Evolutionary conservation across 2,888 invertebrate genomes (phyloP).

Genomic region (Apodemia duryi): DNA sequence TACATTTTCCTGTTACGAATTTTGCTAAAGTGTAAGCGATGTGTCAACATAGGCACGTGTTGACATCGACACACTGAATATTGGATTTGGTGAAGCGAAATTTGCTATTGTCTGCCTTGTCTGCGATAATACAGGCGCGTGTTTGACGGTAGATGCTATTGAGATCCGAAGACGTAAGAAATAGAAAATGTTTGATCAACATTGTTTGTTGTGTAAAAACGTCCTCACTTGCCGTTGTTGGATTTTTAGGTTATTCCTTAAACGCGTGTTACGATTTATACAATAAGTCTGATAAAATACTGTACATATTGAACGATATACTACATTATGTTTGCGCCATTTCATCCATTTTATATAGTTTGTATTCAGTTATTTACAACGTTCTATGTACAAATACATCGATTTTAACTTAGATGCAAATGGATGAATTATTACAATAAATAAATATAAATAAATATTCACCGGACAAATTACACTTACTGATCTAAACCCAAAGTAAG

Average conservation of each 20-base stretch:
- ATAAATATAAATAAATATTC: too few species aligned
- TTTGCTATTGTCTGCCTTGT: conserved; percentile 27
- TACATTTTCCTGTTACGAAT: neutral
- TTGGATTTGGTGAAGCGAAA: conserved; percentile 38
- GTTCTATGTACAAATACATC: too few species aligned
- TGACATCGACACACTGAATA: conserved; percentile 38
- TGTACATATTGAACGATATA: too few species aligned
- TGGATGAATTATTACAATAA: too few species aligned
- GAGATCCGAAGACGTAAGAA: conserved; percentile 14
- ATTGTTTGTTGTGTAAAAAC: conserved; percentile 20
- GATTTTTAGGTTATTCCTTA: neutral
- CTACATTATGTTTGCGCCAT: too few species aligned
- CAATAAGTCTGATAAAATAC: too few species aligned
- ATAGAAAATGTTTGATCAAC: conserved; percentile 27
- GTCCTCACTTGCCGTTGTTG: conserved; percentile 1
- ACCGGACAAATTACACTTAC: too few species aligned
- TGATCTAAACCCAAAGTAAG: too few species aligned
- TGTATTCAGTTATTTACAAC: too few species aligned
- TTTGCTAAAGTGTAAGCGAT: conserved; percentile 3
- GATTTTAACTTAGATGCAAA: too few species aligned
- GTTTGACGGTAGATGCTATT: conserved; percentile 15
- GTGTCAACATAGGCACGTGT: conserved; percentile 28
- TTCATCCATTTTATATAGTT: too few species aligned
- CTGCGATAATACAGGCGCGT: conserved; percentile 14
- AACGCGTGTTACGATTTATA: neutral